Conservation (phyloP, 2,797 vertebrate genomes). For the Choloepus didactylus region DNA sequence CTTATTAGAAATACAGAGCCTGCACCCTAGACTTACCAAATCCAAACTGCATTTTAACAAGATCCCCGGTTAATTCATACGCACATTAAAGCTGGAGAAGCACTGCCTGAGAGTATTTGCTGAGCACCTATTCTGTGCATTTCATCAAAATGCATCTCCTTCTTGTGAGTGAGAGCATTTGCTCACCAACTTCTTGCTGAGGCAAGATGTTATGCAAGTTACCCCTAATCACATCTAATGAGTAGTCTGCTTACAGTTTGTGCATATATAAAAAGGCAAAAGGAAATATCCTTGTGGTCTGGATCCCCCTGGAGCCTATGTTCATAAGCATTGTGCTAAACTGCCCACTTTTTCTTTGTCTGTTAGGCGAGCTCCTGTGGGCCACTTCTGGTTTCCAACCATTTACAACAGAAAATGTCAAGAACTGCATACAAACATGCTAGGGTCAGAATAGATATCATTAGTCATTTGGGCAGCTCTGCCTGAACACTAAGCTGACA, state of each 20-base stretch:
- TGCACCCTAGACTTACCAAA: not conserved
- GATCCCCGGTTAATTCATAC: not conserved
- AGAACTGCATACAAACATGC: not conserved
- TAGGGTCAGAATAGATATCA: not conserved
- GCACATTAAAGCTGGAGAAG: not conserved
- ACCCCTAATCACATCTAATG: no score
- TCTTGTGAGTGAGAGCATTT: not conserved
- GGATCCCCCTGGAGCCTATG: not conserved
- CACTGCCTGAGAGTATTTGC: not conserved
- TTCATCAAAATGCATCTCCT: not conserved
- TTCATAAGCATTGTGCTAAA: not conserved
- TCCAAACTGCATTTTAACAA: conserved; percentile 35
- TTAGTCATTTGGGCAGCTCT: conserved; percentile 8
- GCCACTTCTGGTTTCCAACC: not conserved
- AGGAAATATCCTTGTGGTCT: not conserved
- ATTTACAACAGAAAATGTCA: not conserved
- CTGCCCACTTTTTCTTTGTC: not conserved
- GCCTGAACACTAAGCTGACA: not conserved
- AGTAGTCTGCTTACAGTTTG: not conserved
- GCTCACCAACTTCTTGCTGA: not conserved
- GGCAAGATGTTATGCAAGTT: not conserved
- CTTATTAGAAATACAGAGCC: not conserved
- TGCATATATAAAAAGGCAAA: not conserved
- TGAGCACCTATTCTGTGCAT: not conserved
- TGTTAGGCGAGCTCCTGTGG: not conserved